Conservation (phyloP, 2,888 invertebrate genomes). For the Melieria omissa region DNA sequence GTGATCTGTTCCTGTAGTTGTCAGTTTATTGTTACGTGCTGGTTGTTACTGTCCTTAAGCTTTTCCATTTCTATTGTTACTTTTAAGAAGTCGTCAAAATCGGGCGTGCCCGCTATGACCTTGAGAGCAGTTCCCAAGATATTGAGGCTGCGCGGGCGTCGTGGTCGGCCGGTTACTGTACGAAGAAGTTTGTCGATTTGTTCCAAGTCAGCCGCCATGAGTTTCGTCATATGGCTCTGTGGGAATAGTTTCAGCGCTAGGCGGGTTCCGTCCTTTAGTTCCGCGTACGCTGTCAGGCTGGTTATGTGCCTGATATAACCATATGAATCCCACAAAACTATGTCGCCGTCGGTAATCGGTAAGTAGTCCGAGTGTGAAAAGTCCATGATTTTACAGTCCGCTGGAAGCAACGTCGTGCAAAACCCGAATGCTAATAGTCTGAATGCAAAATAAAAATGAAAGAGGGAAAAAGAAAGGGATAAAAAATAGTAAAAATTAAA, state of each 20-base stretch:
- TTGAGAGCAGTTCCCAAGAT: constrained; percentile 19
- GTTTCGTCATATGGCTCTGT: constrained; percentile 14
- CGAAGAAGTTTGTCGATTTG: constrained; percentile 3
- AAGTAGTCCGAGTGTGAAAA: constrained; percentile 7
- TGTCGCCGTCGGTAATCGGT: constrained; percentile 10
- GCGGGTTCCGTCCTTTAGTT: background rate
- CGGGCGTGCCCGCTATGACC: constrained; percentile 8
- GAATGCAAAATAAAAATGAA: background rate
- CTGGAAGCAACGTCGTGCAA: background rate
- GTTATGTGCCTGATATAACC: background rate
- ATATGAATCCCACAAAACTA: constrained; percentile 1
- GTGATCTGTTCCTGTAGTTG: background rate
- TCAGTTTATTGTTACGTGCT: too few species aligned
- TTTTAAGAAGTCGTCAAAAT: constrained; percentile 8
- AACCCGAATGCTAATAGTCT: background rate
- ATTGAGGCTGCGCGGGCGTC: constrained; percentile 4
- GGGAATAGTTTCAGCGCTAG: constrained; percentile 3
- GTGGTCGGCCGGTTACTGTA: background rate
- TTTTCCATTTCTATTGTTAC: too few species aligned
- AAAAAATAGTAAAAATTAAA: background rate
- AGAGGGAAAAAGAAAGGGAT: too few species aligned
- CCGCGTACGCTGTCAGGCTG: constrained; percentile 1
- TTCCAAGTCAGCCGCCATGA: constrained; percentile 8
- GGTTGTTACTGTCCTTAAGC: too few species aligned
- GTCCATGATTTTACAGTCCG: constrained; percentile 1